A percentile compares a stretch with the other conserved stretches of the same genome.
phyloP scores from a whole-genome alignment of 1,140 invertebrate species.

The Metopolophium dirhodum region DNA sequence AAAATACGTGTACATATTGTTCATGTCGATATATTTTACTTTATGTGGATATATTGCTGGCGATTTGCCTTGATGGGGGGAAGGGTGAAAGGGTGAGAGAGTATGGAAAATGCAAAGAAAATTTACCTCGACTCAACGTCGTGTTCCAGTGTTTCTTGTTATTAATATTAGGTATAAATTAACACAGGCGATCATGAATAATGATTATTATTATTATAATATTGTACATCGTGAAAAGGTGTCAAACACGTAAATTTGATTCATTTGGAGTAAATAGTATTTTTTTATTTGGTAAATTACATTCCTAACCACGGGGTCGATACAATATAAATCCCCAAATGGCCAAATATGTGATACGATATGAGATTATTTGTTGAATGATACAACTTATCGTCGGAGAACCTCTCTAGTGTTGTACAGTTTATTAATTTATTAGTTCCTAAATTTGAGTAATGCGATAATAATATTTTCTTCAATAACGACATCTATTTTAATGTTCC shows the following conservation, averaged over 20 bases:
- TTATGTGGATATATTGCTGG: background rate
- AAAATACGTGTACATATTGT: background rate
- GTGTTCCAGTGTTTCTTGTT: background rate
- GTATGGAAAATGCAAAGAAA: background rate
- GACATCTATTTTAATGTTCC: background rate
- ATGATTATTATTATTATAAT: background rate
- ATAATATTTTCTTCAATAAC: background rate
- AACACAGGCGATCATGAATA: background rate
- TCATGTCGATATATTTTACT: background rate
- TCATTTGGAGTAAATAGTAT: background rate
- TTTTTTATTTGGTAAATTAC: background rate
- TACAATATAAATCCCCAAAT: background rate
- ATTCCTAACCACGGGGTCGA: background rate
- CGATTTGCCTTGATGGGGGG: background rate
- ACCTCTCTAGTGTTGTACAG: background rate
- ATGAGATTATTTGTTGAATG: background rate
- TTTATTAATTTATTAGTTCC: background rate
- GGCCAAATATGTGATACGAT: background rate
- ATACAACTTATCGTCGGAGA: background rate
- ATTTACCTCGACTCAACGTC: background rate
- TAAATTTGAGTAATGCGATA: background rate
- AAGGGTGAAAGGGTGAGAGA: too few species aligned
- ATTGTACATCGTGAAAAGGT: background rate
- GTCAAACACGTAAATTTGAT: background rate
- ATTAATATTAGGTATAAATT: background rate